Evolutionary conservation across 2,113 vertebrate genomes (phyloP), one percentile per base, ranked within the genome.

Genomic region (Cyprinodon tularosa): DNA sequence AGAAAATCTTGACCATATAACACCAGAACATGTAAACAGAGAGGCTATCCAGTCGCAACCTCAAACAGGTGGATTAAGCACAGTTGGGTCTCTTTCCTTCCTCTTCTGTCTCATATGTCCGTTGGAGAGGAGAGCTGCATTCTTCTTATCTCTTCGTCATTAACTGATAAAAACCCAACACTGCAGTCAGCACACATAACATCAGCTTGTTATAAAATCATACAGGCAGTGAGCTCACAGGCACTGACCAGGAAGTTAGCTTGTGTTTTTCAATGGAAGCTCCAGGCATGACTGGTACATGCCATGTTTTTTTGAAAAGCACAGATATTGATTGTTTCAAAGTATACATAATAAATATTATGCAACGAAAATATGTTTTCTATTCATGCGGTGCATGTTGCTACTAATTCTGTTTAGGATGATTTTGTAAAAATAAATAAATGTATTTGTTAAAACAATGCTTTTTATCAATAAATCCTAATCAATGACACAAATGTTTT

Each of bases 141-240:
- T 29, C 17, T 74, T 79, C 82, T 89, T 85, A 89, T 90, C 88
- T 82, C 53, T 80, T 14, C 75, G 82, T 85, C 78, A 88, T 76
- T 88, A 88, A 90, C 85, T 88, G 84, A 89, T 89, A 88, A 88
- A 85, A 88, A 78, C 13, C 62, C 67, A 66, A 70, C 36, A 8
- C 68, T 38, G 63, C 61, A 36, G 40, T 38, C 75, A 12, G 61
- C 53, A 37, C 50, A 72, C 66, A 74, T 63, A 66, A 68, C 67
- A 68, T 79, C 62, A 76, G 62, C 60, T 42, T 45, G 22, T 53
- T 39, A 62, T 68, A 74, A 14, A 57, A 73, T n/a, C 37, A 62
- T 22, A 60, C 72, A 75, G 48, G 5, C 8, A 39, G 68, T 36
- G 50, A 59, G 77, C 74, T 1, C 59, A 4, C 12, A 11, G 42